Base-by-base conservation (phyloP, 2,888 invertebrate genomes). In the Drosophila demipolita region DNA sequence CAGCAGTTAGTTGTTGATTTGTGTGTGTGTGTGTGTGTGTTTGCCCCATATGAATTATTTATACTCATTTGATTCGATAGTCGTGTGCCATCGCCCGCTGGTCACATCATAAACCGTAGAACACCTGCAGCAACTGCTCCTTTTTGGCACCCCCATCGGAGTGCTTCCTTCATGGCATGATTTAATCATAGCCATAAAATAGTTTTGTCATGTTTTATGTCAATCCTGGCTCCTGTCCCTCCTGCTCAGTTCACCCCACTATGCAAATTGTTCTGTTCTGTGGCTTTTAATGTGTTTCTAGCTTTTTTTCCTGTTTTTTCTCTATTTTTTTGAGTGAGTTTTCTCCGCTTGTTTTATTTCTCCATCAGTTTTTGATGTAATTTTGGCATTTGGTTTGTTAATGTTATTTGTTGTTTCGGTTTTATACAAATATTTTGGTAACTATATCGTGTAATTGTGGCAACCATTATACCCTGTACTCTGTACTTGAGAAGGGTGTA, bases 141-240 rank as follows among this genome's bases (percentile, higher is more conserved):
- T 29, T 29, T 29, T 29, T 29, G 8, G 17, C 20, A 38, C 36
- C 7, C 3, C 8, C 26, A 17, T 6, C 33, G n/a, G 23, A 9
- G 54, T 11, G 40, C 17, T 33, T n/a, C 38, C 42, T 40, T 64
- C 55, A 23, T 23, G 65, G 59, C 78, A 78, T 87, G 89, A 87
- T 89, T 87, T 89, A 87, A 89, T 89, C 89, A 89, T 87, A 87
- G 82, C 78, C 78, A 71, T 71, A 75, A 85, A 87, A 87, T 89
- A 82, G 89, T 85, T 87, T 85, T 87, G 86, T 82, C 80, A 74
- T 85, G 81, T 87, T 87, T 75, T 67, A 71, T 72, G 54, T 52
- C 45, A 26, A 29, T 26, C 17, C 15, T 9, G 29, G 26, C 45
- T 38, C 42, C 29, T 32, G 29, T 6, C 20, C 23, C 15, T 26